These are phyloP conservation scores for Spilarctia lutea DNA, from an alignment of 2,888 invertebrate genomes.

Conservation along the genomic window DNA sequence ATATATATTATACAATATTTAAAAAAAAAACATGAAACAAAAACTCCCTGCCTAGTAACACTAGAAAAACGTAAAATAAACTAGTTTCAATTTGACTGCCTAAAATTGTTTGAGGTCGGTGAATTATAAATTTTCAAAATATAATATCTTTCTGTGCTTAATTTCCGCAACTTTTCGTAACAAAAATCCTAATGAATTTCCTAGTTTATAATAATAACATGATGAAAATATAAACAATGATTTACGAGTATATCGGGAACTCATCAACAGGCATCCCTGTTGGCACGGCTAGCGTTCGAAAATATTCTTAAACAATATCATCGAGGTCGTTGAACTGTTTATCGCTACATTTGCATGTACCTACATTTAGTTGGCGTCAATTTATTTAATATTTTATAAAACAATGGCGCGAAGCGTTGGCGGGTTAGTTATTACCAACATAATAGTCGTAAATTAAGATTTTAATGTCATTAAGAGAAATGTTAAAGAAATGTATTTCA, in stretches of 20 bases:
- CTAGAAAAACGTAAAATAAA: too few species aligned
- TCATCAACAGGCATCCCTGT: conserved; percentile 34
- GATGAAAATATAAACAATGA: conserved; percentile 1
- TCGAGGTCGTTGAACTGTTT: conserved; percentile 55
- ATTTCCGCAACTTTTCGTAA: background rate
- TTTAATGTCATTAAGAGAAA: background rate
- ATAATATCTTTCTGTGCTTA: too few species aligned
- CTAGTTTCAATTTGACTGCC: too few species aligned
- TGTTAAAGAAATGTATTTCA: background rate
- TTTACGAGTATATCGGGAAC: conserved; percentile 13
- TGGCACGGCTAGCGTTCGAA: conserved; percentile 27
- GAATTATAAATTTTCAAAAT: too few species aligned
- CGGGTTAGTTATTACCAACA: conserved; percentile 3
- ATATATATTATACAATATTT: too few species aligned
- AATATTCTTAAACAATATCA: conserved; percentile 47
- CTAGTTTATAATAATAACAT: background rate
- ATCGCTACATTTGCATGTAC: conserved; percentile 39
- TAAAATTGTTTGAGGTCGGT: too few species aligned
- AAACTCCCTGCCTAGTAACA: too few species aligned
- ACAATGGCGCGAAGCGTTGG: background rate
- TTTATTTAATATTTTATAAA: conserved; percentile 2
- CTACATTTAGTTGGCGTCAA: conserved; percentile 6
- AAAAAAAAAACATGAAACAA: too few species aligned
- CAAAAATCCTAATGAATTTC: background rate
- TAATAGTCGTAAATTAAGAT: background rate